Evolutionary conservation across 2,888 invertebrate species (phyloP), one percentile per base, ranked within the genome.

Genomic region (Xylota segnis): DNA sequence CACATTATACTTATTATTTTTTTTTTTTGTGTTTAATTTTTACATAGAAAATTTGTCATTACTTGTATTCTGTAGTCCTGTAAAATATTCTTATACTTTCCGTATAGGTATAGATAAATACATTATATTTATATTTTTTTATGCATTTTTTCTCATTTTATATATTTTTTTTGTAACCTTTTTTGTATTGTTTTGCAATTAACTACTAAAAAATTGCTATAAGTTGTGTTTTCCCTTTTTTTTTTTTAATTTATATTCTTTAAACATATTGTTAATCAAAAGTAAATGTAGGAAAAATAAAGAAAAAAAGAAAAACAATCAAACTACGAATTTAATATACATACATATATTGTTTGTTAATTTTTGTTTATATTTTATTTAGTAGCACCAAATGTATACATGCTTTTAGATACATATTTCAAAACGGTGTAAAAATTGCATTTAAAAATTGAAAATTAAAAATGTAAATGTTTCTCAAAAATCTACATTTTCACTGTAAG

Each of bases 21-120:
- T 32, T n/a, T 47, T 71, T 63, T 70, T 47, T 56, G 29, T 77
- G n/a, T 66, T 74, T 66, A 63, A 29, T 79, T 70, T 75, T 82
- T 82, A 82, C 82, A 82, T 82, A 82, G 47, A 82, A 82, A 81
- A 75, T 70, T 75, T 82, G 68, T 75, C 54, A 50, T 70, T 75
- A 56, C 37, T 66, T 63, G 40, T 72, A 63, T 56, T 71, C 37
- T 71, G 54, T 71, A 68, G 29, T 43, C 59, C 65, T 61, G 81
- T 74, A 74, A 74, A 81, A 54, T 75, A 61, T 54, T 61, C 68
- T 81, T 61, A 68, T 68, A 68, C 68, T 12, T 14, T 59, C 27
- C 9, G 54, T 43, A 74, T 79, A 72, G 14, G 29, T 68, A 71
- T 63, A 81, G 43, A 54, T 58, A 61, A 34, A 70, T 79, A 79